Conservation (phyloP, 2,113 vertebrate species). For the Mystacornis crossleyi region DNA sequence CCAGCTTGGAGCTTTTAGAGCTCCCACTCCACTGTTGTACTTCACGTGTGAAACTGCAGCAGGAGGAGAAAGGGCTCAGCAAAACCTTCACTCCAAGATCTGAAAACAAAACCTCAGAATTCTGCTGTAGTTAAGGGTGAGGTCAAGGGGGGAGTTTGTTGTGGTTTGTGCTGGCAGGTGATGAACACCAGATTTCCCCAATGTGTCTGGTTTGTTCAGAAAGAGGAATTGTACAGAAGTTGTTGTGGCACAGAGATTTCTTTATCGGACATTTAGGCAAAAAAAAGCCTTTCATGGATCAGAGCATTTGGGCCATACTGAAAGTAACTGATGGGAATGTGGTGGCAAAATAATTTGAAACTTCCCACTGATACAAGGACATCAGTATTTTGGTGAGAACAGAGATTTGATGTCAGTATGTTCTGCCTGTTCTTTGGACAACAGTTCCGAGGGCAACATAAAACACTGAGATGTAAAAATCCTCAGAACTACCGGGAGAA, state of each 20-base stretch:
- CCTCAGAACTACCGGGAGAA: background rate
- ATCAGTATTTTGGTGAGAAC: background rate
- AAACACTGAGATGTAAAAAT: background rate
- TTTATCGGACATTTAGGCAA: background rate
- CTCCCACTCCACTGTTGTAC: background rate
- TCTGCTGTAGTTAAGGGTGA: background rate
- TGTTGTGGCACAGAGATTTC: background rate
- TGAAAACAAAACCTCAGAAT: background rate
- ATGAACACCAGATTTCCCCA: background rate
- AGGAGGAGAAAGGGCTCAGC: background rate
- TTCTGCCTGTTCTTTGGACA: background rate
- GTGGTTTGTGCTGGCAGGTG: background rate
- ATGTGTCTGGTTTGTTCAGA: background rate
- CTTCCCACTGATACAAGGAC: background rate
- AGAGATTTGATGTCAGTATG: background rate
- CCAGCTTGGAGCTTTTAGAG: background rate
- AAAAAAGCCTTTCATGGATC: background rate
- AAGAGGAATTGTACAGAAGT: background rate
- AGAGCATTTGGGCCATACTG: background rate
- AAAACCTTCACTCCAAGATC: background rate
- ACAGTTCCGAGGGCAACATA: background rate
- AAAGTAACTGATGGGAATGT: background rate
- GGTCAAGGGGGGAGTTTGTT: background rate
- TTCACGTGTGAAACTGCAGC: background rate
- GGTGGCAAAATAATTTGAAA: background rate